These are phyloP conservation scores for Rhagium mordax DNA, from an alignment of 2,888 invertebrate species.

Conservation along the genomic window DNA sequence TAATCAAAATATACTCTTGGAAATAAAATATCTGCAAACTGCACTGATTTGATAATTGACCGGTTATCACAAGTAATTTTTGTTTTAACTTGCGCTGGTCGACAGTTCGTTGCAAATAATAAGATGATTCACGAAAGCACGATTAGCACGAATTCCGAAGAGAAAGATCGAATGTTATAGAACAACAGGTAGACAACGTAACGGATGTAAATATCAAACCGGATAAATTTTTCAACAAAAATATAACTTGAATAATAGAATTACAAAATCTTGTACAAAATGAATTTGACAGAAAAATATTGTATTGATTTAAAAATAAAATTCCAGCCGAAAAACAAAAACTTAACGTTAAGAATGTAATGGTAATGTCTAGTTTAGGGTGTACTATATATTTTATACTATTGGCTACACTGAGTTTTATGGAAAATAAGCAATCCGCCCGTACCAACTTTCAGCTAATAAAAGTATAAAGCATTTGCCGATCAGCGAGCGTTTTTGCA, in stretches of 20 bases:
- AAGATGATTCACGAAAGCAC: constrained; percentile 39
- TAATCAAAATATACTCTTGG: constrained; percentile 81
- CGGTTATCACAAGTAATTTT: constrained; percentile 34
- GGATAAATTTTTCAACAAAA: constrained; percentile 34
- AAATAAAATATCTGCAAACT: constrained; percentile 76
- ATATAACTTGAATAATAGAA: constrained; percentile 17
- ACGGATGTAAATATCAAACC: constrained; percentile 37
- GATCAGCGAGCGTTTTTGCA: no score
- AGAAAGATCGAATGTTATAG: constrained; percentile 35
- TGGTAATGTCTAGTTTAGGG: not conserved
- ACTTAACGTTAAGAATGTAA: not conserved
- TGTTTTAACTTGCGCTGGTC: constrained; percentile 19
- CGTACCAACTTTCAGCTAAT: no score
- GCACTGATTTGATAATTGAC: constrained; percentile 44
- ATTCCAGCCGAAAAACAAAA: not conserved
- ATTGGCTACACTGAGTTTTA: not conserved
- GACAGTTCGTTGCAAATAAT: constrained; percentile 35
- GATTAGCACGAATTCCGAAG: constrained; percentile 12
- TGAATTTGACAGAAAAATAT: constrained; percentile 33
- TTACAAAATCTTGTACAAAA: constrained; percentile 24
- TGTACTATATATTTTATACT: not conserved
- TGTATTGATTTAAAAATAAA: constrained; percentile 8
- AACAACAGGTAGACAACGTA: constrained; percentile 43
- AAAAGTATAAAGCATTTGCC: no score
- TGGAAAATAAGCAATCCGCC: no score